Conservation (phyloP, 2,797 vertebrate genomes). For the Pangasius macronema region DNA sequence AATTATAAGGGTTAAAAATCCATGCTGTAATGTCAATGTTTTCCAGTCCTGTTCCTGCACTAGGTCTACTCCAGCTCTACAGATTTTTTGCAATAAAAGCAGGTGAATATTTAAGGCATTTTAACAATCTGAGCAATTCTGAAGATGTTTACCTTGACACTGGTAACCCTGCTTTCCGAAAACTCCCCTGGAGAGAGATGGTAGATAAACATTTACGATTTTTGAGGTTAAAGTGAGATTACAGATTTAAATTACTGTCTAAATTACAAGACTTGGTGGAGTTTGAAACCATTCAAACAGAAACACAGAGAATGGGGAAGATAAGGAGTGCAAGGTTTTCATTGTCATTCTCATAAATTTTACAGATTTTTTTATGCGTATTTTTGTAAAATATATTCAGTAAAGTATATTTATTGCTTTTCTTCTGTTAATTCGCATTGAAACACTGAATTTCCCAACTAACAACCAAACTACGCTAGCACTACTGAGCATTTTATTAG, state of each 20-base stretch:
- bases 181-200: constrained; percentile 85
- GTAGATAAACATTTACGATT: constrained; percentile 43
- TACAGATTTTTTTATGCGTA: not conserved
- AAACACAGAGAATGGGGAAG: not conserved
- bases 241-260: not conserved
- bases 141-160: constrained; percentile 88
- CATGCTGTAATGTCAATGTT: not conserved
- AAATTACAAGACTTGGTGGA: too few species aligned
- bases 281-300: not conserved
- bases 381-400: not conserved
- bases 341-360: not conserved
- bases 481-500: not conserved
- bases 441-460: not conserved
- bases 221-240: not conserved
- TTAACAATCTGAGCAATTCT: not conserved
- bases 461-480: not conserved
- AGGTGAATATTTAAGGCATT: not conserved
- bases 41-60: not conserved
- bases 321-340: not conserved
- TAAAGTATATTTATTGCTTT: not conserved
- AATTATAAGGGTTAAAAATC: not conserved
- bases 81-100: not conserved
- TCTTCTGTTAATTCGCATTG: not conserved
- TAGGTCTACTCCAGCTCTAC: not conserved
- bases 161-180: constrained; percentile 99